These are phyloP conservation scores for Drosophila quinaria DNA, from an alignment of 2,888 invertebrate species.

Conservation along the genomic window DNA sequence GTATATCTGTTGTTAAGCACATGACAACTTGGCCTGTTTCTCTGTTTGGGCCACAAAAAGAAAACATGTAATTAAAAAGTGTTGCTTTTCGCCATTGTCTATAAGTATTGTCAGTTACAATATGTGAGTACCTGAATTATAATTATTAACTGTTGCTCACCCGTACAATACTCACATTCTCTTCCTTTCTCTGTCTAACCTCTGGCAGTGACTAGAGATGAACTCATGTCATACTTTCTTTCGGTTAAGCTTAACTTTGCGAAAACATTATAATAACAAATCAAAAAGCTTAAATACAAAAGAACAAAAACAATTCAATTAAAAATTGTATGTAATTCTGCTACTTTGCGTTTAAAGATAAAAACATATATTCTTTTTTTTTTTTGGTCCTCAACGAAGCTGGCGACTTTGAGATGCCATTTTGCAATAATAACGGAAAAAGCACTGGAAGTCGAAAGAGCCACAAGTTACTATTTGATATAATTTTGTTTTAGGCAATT, in stretches of 20 bases:
- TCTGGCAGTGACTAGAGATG: conserved; percentile 2
- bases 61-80: conserved; percentile 69
- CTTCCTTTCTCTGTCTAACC: neutral
- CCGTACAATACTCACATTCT: conserved; percentile 6
- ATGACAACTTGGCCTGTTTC: conserved; percentile 3
- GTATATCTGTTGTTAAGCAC: neutral
- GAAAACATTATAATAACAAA: neutral
- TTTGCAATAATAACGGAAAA: no score
- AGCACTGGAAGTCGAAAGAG: no score
- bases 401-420: no score
- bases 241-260: neutral
- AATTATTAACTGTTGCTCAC: conserved; percentile 43
- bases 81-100: conserved; percentile 44
- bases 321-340: no score
- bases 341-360: no score
- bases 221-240: neutral
- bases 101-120: conserved; percentile 25
- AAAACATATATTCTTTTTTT: no score
- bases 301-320: no score
- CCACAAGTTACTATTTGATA: no score
- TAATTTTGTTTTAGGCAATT: no score
- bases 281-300: no score
- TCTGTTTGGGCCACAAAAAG: conserved; percentile 44
- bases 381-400: no score
- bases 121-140: conserved; percentile 37